Evolutionary conservation across 2,888 invertebrate species (phyloP).

Genomic region (Morpho helenor): DNA sequence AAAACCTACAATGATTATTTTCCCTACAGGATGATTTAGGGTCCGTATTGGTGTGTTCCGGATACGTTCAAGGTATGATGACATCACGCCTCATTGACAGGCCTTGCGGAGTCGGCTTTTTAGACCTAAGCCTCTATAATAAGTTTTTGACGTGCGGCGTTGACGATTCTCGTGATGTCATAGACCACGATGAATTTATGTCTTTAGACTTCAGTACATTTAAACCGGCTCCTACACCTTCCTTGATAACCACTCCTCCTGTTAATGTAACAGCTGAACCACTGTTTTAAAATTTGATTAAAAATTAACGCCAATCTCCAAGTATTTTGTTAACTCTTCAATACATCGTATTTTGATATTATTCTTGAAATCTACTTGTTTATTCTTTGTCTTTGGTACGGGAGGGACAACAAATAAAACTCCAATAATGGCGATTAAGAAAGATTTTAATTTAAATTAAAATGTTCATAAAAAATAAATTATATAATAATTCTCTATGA

Average conservation of each 20-base stretch:
- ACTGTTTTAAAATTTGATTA: not conserved
- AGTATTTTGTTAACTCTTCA: no score
- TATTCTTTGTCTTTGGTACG: no score
- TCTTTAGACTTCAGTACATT: constrained; percentile 36
- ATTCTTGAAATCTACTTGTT: no score
- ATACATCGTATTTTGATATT: no score
- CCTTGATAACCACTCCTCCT: constrained; percentile 17
- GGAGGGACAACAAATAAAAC: no score
- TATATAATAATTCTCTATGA: no score
- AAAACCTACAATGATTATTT: no score
- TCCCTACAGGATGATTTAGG: constrained; percentile 60
- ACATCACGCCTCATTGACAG: constrained; percentile 59
- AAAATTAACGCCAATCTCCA: no score
- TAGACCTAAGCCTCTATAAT: constrained; percentile 46
- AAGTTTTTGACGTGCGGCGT: constrained; percentile 68
- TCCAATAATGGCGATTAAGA: no score
- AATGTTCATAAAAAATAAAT: no score
- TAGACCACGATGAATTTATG: constrained; percentile 42
- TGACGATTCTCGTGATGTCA: constrained; percentile 61
- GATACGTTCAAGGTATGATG: constrained; percentile 60
- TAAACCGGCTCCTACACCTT: constrained; percentile 16
- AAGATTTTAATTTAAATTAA: not conserved
- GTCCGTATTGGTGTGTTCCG: constrained; percentile 52
- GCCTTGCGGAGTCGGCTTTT: constrained; percentile 62
- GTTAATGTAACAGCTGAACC: constrained; percentile 8